Base-by-base conservation (phyloP, 2,113 vertebrate species). In the Mirounga angustirostris region DNA sequence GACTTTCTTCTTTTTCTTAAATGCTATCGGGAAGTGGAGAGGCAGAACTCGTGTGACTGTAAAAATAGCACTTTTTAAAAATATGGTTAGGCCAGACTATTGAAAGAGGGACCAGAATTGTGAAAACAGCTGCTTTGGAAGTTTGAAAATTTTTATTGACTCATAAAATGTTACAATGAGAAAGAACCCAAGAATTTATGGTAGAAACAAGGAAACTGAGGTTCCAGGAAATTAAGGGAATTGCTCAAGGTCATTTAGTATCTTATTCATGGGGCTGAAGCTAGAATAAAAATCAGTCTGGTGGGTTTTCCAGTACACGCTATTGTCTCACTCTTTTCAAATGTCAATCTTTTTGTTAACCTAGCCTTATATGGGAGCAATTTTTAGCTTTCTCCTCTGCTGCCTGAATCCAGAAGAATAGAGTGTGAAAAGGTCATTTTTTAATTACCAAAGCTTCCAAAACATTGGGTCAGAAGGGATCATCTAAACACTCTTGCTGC, bases 141-240 rank as follows among this genome's bases (percentile, higher is more conserved):
- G 73, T 86, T 50, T 91, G 10, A 93, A 83, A 93, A 40, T 2
- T 86, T 97, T 81, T 95, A 94, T 94, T 76, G 87, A 69, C 83
- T 95, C 96, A 96, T 96, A 96, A 95, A 97, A 87, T 56, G 43
- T 96, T 95, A 84, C n/a, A 88, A n/a, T 88, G 80, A 96, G 54
- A 95, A 89, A 56, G 61, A 96, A 83, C 22, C 69, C 40, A 81
- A 33, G 36, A 58, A 83, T 93, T 97, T 94, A 89, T 90, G 81
- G 78, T 67, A 90, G 74, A 69, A 92, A 93, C 59, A 67, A 95
- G 30, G 69, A 98, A 95, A 83, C 14, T 36, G 13, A 40, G 89
- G 93, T 28, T 16, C 82, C 43, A 91, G 21, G 40, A 95, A 67
- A 79, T 89, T 91, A 89, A 54, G 12, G 2, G 80, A 96, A 93